These are phyloP conservation scores for Heptranchias perlo DNA, from an alignment of 2,113 vertebrate species.

Conservation along the genomic window DNA sequence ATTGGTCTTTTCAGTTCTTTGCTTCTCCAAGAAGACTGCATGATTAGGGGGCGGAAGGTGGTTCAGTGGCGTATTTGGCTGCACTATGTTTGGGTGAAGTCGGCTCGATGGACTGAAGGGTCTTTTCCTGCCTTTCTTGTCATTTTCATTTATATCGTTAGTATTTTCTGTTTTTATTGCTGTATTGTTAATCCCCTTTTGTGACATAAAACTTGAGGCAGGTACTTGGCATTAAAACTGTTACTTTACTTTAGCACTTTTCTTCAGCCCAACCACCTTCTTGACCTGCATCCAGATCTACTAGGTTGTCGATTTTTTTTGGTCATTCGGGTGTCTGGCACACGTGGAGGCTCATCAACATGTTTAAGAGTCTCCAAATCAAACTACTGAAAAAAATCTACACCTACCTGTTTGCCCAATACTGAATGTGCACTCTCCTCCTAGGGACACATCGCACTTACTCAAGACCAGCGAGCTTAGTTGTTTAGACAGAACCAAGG, in stretches of 20 bases:
- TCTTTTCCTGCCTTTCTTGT: not conserved
- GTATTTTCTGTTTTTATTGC: not conserved
- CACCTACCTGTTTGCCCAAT: not conserved
- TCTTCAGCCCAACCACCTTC: not conserved
- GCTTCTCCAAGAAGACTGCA: too few relatives aligned
- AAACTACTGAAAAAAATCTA: not conserved
- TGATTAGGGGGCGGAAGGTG: too few relatives aligned
- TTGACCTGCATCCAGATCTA: not conserved
- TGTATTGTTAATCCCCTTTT: not conserved
- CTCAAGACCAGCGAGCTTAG: not conserved
- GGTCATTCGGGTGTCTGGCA: not conserved
- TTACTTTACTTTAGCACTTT: not conserved
- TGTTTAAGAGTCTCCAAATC: not conserved
- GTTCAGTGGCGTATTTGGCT: not conserved
- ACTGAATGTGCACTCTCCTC: not conserved
- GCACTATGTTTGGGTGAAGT: not conserved
- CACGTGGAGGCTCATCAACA: not conserved
- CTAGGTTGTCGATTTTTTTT: not conserved
- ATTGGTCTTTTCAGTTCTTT: too few relatives aligned
- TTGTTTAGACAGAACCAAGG: too few relatives aligned
- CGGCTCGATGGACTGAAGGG: not conserved
- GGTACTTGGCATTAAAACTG: not conserved
- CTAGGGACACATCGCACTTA: not conserved
- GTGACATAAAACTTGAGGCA: not conserved
- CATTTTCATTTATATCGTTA: not conserved